A percentile compares a stretch with the other conserved stretches of the same genome.
These are phyloP conservation scores for Heteromormyrus szaboi DNA, from an alignment of 2,797 vertebrate species.

Conservation along the genomic window DNA sequence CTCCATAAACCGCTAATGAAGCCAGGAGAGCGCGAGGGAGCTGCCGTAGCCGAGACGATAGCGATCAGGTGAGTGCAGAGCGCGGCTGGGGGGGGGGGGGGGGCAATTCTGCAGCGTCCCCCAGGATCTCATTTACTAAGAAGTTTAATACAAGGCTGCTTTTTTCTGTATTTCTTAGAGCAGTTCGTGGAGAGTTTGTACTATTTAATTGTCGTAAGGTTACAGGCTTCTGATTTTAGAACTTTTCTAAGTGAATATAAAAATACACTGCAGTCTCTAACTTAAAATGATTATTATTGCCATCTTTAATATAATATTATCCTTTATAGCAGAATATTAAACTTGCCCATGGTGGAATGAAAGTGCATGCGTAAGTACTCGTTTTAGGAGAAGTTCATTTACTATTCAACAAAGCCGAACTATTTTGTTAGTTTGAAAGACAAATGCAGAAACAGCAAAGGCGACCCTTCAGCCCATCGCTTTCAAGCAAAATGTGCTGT, in stretches of 20 bases:
- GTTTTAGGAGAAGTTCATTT: neutral
- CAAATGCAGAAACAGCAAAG: neutral
- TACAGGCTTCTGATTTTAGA: neutral
- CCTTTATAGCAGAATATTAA: neutral
- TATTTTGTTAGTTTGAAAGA: constrained; percentile 2
- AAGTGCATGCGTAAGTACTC: neutral
- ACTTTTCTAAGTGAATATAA: neutral
- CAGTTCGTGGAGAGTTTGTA: neutral
- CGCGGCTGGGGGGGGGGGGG: too few species aligned
- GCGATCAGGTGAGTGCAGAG: constrained; percentile 1
- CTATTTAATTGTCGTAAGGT: constrained; percentile 2
- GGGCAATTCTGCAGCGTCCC: neutral
- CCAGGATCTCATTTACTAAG: constrained; percentile 10
- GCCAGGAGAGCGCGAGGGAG: neutral
- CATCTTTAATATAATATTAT: neutral
- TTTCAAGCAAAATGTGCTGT: neutral
- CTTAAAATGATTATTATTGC: neutral
- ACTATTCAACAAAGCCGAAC: neutral
- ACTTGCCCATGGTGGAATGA: neutral
- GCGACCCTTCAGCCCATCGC: neutral
- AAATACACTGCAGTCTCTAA: neutral
- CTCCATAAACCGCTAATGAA: neutral
- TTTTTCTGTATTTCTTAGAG: neutral
- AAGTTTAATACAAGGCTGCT: neutral
- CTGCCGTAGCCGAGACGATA: neutral